Evolutionary conservation across 2,113 vertebrate genomes (phyloP), one percentile per base, ranked within the genome.

Genomic region (Seriola quinqueradiata): DNA sequence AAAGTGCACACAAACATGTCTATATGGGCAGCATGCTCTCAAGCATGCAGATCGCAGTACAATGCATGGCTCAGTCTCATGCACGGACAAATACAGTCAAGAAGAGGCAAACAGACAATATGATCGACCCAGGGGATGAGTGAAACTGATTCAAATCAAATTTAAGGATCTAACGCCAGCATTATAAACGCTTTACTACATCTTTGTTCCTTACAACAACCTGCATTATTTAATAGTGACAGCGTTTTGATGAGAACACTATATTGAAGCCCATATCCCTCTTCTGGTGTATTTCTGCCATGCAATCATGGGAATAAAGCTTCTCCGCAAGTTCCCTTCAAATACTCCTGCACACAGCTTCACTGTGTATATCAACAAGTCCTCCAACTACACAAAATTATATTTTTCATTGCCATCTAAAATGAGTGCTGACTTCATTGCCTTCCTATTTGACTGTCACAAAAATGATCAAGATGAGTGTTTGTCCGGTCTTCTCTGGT

Each of bases 1-100:
- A 83, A 70, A 66, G 83, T 77, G 80, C 73, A 84, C 67, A 81
- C 48, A 81, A 89, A 87, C 86, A 87, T 72, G 80, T 67, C 80
- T 84, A 73, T 57, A 34, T 52, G 36, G 82, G 75, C 46, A 81
- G 55, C 23, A 7, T 64, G 73, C 64, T 69, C 54, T 81, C 60
- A 73, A 70, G 76, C 70, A 67, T 58, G 71, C 57, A 75, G 44
- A 77, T 50, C 57, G 8, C 46, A 72, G 63, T 42, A 65, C 55
- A 58, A 50, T 58, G 32, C n/a, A 14, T 2, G 3, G 25, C 38
- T 32, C n/a, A 70, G 48, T 72, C 5, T 19, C 1, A 25, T 46
- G 36, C 60, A 71, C 32, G 73, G 38, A 67, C 32, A 66, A 40
- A 70, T 3, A 38, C 25, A 50, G 10, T 65, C 9, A 36, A 21